Conservation (phyloP, 2,888 invertebrate genomes). For the Polyommatus icarus region DNA sequence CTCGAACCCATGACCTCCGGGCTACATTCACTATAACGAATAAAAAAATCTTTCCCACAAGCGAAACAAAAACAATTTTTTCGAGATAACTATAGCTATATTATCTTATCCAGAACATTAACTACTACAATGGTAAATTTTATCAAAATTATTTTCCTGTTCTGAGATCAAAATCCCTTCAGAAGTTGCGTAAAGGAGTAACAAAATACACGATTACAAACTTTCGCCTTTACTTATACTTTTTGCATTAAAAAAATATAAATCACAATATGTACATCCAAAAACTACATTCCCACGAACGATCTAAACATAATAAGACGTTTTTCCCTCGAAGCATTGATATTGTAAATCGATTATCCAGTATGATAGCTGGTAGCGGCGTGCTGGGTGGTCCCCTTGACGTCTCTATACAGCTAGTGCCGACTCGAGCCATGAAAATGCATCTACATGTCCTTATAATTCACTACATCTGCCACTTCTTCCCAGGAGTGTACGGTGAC, state of each 20-base stretch:
- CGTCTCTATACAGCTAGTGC: conserved; percentile 63
- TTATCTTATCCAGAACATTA: too few species aligned
- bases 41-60: not conserved
- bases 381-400: conserved; percentile 69
- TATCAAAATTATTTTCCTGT: too few species aligned
- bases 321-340: conserved; percentile 30
- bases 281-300: conserved; percentile 15
- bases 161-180: too few species aligned
- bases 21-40: not conserved
- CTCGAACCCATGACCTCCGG: not conserved
- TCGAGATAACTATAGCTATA: not conserved
- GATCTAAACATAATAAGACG: conserved; percentile 27
- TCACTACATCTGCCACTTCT: conserved; percentile 70
- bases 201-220: too few species aligned
- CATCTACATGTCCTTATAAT: conserved; percentile 75
- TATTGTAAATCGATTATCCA: conserved; percentile 46
- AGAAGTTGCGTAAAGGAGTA: too few species aligned
- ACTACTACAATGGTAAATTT: too few species aligned
- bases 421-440: conserved; percentile 53
- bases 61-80: not conserved
- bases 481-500: conserved; percentile 39
- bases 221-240: not conserved
- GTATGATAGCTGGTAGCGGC: conserved; percentile 49
- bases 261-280: not conserved
- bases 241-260: not conserved